Base-by-base conservation (phyloP, 1,140 invertebrate species). In the Drosophila takahashii region DNA sequence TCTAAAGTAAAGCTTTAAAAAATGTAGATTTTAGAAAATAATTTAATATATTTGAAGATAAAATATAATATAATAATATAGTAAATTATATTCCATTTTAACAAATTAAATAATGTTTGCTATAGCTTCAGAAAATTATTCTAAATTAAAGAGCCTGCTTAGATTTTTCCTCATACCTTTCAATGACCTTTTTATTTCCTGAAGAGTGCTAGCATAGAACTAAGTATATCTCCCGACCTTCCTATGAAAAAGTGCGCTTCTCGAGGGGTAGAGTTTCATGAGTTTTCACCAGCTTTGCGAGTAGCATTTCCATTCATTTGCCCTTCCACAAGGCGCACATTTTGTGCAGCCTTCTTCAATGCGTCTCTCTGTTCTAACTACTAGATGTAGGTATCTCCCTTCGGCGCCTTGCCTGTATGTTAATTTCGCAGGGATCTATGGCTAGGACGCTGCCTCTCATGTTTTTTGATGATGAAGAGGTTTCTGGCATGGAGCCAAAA, bases 401-500 rank as follows among this genome's bases (percentile, higher is more conserved):
- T 26, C 16, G 4, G 34, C 41, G 15, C 50, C 36, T 70, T 47
- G 32, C n/a, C 54, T 56, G 57, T 77, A 89, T 89, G 84, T 84
- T 89, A 87, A 89, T 89, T 87, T 84, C 39, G 58, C 77, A 61
- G 59, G 54, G 62, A 59, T 59, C 47, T 58, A 18, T 75, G 50
- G 52, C 45, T 53, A 37, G 51, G 42, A n/a, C 41, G 62, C n/a
- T n/a, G n/a, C 37, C 65, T 70, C 84, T 80, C 84, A 74, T 89
- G 84, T 87, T 89, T 89, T 79, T 71, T 70, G 79, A 89, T 87
- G 84, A 87, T 87, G 84, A 87, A 87, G 84, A 83, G 65, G 76
- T 69, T 87, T 66, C 51, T 83, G 75, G 79, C 83, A 77, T 36
- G 27, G 42, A 42, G 47, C 74, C 83, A 79, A 77, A 60, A 77